phyloP scores from a whole-genome alignment of 2,113 vertebrate genomes.

The Hystrix cristata region DNA sequence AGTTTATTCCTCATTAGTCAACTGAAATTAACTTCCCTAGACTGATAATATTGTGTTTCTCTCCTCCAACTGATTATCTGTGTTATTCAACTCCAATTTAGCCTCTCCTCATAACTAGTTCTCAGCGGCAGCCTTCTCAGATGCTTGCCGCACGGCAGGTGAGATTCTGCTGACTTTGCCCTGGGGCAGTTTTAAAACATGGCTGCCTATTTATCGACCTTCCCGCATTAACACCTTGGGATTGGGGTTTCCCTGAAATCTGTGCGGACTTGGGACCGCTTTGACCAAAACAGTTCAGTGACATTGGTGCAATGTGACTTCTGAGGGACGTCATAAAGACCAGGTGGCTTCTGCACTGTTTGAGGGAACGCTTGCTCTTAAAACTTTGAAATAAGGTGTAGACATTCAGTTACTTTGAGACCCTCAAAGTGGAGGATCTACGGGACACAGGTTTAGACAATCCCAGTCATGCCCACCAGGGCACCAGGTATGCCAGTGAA shows the following conservation, averaged over 20 bases:
- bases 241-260: neutral
- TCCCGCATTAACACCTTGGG: neutral
- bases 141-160: conserved; percentile 2
- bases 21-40: neutral
- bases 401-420: neutral
- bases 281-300: neutral
- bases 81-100: neutral
- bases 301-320: neutral
- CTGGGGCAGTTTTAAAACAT: neutral
- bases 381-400: neutral
- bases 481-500: neutral
- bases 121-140: neutral
- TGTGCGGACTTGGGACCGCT: neutral
- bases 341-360: neutral
- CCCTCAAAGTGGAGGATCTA: neutral
- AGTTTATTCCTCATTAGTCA: neutral
- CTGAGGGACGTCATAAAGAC: neutral
- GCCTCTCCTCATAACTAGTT: neutral
- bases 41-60: neutral
- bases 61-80: neutral
- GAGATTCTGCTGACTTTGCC: neutral
- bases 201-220: neutral
- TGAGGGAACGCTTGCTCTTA: neutral
- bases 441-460: neutral
- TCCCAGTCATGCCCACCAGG: neutral